phyloP scores from a whole-genome alignment of 2,888 invertebrate genomes.

The Cephalotes varians region DNA sequence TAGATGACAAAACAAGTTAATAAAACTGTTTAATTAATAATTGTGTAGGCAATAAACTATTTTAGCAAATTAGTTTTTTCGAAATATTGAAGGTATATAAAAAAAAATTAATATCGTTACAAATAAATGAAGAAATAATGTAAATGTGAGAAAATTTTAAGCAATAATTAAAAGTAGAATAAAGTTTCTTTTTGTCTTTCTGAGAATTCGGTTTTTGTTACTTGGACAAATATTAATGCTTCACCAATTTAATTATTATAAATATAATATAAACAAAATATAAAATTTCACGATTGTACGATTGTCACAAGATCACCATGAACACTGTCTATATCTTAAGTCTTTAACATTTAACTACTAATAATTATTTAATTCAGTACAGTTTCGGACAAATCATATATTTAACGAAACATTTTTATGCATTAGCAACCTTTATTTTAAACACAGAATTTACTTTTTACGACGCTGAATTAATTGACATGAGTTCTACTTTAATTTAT shows the following conservation, averaged over 20 bases:
- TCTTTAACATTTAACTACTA: no score
- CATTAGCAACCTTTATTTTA: no score
- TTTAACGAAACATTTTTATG: no score
- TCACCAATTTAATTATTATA: neutral
- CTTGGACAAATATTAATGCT: neutral
- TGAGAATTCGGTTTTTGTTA: neutral
- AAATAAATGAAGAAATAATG: neutral
- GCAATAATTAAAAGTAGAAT: neutral
- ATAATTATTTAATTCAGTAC: no score
- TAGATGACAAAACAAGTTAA: slow-evolving; percentile 5
- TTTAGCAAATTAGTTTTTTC: neutral
- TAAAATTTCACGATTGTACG: no score
- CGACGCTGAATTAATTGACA: no score
- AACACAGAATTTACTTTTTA: no score
- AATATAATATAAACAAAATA: neutral
- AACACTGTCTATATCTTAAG: no score
- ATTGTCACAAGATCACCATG: no score
- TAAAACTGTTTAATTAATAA: slow-evolving; percentile 3
- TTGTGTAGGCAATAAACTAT: neutral
- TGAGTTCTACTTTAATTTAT: no score
- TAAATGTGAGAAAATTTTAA: neutral
- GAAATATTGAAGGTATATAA: neutral
- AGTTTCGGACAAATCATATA: no score
- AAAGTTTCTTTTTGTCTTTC: neutral
- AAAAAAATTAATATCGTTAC: neutral